Evolutionary conservation across 1,140 invertebrate genomes (phyloP).

Genomic region (Rhysida immarginata): DNA sequence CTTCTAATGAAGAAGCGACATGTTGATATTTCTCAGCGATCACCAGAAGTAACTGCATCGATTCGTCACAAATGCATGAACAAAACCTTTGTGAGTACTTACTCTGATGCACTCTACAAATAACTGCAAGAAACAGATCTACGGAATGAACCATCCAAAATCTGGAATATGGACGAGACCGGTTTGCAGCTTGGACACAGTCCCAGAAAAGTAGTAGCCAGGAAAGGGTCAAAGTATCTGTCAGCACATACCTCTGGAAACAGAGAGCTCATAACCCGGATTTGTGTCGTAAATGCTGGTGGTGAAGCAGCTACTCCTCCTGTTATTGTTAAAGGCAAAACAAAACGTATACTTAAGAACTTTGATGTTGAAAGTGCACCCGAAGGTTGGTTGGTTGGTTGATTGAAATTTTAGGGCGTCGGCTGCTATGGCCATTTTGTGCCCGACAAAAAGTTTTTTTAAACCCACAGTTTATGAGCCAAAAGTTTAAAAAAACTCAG

Average conservation of each 20-base stretch:
- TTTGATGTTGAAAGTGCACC: slow-evolving; percentile 5
- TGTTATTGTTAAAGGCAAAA: slow-evolving; percentile 4
- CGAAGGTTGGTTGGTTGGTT: too few relatives aligned
- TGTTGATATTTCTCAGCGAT: background rate
- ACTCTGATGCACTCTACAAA: background rate
- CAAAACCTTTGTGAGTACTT: background rate
- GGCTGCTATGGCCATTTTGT: too few relatives aligned
- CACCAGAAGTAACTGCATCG: background rate
- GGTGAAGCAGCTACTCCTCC: background rate
- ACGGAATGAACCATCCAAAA: background rate
- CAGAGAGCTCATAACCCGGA: background rate
- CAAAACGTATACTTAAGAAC: background rate
- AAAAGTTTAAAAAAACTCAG: too few relatives aligned
- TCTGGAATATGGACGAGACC: slow-evolving; percentile 1
- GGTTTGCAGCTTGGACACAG: slow-evolving; percentile 2
- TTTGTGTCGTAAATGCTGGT: slow-evolving; percentile 1
- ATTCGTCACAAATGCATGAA: slow-evolving; percentile 1
- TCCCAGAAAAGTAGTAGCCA: slow-evolving; percentile 1
- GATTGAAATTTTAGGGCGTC: too few relatives aligned
- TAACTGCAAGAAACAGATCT: background rate
- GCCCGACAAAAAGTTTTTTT: too few relatives aligned
- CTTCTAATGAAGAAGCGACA: background rate
- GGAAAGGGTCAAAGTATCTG: background rate
- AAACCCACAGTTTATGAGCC: too few relatives aligned
- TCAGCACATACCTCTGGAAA: slow-evolving; percentile 2